These are phyloP conservation scores for Falco rusticolus DNA, from an alignment of 2,797 vertebrate genomes.

Conservation along the genomic window DNA sequence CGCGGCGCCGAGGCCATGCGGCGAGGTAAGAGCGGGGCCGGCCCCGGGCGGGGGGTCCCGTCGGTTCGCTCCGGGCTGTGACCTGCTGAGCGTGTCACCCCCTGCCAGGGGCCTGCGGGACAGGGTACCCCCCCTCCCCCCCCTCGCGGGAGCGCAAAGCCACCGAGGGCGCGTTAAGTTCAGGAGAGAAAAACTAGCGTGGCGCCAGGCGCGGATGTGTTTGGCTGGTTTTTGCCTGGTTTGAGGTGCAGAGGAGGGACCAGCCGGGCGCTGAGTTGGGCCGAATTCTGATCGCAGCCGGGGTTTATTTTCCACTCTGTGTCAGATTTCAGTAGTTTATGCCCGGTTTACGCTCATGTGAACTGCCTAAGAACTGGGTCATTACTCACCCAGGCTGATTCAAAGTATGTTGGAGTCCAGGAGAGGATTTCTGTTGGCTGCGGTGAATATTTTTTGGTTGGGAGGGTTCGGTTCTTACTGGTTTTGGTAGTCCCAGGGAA, in stretches of 20 bases:
- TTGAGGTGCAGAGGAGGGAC: neutral
- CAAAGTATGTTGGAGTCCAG: neutral
- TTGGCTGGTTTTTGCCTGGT: no score
- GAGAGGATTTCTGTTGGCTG: neutral
- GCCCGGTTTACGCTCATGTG: accelerated
- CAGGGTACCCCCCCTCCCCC: no score
- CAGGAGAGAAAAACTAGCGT: no score
- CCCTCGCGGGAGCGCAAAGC: accelerated
- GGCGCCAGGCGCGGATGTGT: no score
- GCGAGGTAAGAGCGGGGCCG: neutral
- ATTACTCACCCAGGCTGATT: neutral
- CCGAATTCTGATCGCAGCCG: neutral
- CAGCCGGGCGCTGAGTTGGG: neutral
- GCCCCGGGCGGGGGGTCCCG: neutral
- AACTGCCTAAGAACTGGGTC: neutral
- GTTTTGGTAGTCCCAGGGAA: neutral
- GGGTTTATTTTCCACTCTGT: neutral
- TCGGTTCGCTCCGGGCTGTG: neutral
- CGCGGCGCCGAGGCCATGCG: conserved; percentile 7
- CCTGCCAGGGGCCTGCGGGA: neutral
- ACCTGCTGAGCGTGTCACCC: no score
- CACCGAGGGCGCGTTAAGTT: neutral
- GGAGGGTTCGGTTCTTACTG: neutral
- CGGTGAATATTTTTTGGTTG: neutral
- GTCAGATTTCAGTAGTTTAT: neutral